Evolutionary conservation across 2,113 vertebrate species (phyloP).

Genomic region (Maccullochella peelii): DNA sequence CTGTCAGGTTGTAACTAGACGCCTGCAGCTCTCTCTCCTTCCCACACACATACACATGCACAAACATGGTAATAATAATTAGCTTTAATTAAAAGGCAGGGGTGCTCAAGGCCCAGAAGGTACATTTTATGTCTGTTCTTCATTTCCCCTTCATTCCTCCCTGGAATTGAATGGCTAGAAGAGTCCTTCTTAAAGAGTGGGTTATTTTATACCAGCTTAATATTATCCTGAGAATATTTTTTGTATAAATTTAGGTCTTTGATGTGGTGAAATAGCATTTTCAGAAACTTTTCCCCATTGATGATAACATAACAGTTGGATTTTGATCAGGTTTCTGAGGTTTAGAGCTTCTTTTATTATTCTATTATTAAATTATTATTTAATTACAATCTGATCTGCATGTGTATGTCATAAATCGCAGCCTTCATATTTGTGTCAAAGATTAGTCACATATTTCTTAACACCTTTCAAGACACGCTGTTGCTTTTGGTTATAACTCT

Average conservation of each 20-base stretch:
- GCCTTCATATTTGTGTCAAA: slow-evolving; percentile 1
- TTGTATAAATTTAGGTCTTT: slow-evolving; percentile 30
- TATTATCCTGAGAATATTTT: slow-evolving; percentile 20
- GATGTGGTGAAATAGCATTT: neutral
- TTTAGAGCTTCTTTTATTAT: neutral
- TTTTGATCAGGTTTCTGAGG: neutral
- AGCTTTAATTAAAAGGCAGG: slow-evolving; percentile 68
- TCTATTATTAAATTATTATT: too few species aligned
- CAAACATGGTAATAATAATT: slow-evolving; percentile 62
- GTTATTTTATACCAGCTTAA: slow-evolving; percentile 43
- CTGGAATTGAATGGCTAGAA: slow-evolving; percentile 42
- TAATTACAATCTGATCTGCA: slow-evolving; percentile 5
- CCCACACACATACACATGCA: slow-evolving; percentile 2
- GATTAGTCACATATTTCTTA: neutral
- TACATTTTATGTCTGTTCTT: slow-evolving; percentile 33
- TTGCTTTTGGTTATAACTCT: neutral
- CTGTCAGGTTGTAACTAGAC: slow-evolving; percentile 24
- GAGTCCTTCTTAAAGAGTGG: slow-evolving; percentile 19
- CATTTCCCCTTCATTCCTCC: slow-evolving; percentile 15
- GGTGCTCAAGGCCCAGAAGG: slow-evolving; percentile 9
- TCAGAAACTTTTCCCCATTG: neutral
- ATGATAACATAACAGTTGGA: neutral
- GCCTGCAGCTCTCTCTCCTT: neutral
- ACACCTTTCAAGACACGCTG: neutral
- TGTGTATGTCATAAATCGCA: neutral